Evolutionary conservation across 2,797 vertebrate genomes (phyloP).

Genomic region (Tarsius wallacei): DNA sequence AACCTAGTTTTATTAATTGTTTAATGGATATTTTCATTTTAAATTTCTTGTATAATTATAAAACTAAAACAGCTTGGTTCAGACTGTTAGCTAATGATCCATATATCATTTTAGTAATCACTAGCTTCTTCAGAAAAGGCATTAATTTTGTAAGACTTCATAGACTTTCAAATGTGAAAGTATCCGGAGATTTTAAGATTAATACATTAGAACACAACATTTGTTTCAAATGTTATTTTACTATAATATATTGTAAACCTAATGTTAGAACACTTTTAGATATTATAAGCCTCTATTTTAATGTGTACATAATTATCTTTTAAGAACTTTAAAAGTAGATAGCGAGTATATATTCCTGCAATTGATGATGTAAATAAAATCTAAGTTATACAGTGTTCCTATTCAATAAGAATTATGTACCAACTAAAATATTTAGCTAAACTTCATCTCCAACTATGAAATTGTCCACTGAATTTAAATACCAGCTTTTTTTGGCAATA

Average conservation of each 20-base stretch:
- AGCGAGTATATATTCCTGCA: constrained; percentile 10
- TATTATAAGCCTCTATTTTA: background rate
- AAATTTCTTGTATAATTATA: constrained; percentile 84
- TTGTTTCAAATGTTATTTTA: constrained; percentile 67
- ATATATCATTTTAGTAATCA: constrained; percentile 83
- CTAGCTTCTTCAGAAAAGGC: constrained; percentile 73
- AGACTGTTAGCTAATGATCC: constrained; percentile 86
- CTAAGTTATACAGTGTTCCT: constrained; percentile 54
- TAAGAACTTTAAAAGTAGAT: constrained; percentile 62
- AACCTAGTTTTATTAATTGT: constrained; percentile 77
- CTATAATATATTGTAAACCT: background rate
- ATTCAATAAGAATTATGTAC: constrained; percentile 15
- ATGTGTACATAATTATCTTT: constrained; percentile 7
- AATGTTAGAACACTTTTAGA: background rate
- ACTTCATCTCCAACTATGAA: constrained; percentile 51
- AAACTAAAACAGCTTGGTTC: constrained; percentile 79
- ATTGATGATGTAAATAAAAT: constrained; percentile 61
- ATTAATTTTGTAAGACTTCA: constrained; percentile 76
- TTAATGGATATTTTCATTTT: constrained; percentile 81
- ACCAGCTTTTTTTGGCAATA: constrained; percentile 62
- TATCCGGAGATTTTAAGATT: constrained; percentile 7
- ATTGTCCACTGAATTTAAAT: constrained; percentile 51
- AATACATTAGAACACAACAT: constrained; percentile 40
- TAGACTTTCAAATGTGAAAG: constrained; percentile 71
- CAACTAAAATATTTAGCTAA: constrained; percentile 61